A percentile compares a stretch with the other conserved stretches of the same genome.
Evolutionary conservation across 2,113 vertebrate genomes (phyloP).

Genomic region (Desmodus rotundus): DNA sequence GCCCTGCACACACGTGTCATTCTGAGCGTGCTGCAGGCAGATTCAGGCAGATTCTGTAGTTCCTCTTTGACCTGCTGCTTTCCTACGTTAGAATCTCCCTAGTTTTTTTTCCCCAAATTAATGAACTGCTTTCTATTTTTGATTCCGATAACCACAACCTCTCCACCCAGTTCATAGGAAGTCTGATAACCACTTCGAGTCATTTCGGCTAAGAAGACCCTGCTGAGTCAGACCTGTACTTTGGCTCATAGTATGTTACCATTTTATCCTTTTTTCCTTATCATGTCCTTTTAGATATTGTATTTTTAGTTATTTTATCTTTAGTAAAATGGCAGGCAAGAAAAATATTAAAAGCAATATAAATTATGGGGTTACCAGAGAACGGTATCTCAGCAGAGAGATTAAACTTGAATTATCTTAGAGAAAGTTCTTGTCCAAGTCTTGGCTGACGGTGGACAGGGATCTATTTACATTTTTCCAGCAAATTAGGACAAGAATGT

Average conservation of each 20-base stretch:
- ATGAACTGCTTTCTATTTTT: not conserved
- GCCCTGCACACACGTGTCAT: not conserved
- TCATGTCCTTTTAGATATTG: not conserved
- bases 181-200: not conserved
- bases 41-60: not conserved
- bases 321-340: not conserved
- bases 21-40: not conserved
- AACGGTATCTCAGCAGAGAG: not conserved
- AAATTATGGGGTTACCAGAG: not conserved
- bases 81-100: not conserved
- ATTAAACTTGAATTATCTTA: constrained; percentile 23
- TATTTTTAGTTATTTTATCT: not conserved
- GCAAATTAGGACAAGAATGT: not conserved
- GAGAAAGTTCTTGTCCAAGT: not conserved
- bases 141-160: not conserved
- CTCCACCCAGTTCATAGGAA: not conserved
- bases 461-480: not conserved
- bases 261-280: not conserved
- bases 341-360: not conserved
- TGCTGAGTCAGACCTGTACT: not conserved
- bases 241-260: not conserved
- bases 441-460: not conserved
- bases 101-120: not conserved
- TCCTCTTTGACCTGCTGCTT: not conserved
- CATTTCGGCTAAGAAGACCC: not conserved